A percentile compares a stretch with the other conserved stretches of the same genome.
Evolutionary conservation across 2,888 invertebrate species (phyloP).

Genomic region (Eudasyphora cyanicolor): DNA sequence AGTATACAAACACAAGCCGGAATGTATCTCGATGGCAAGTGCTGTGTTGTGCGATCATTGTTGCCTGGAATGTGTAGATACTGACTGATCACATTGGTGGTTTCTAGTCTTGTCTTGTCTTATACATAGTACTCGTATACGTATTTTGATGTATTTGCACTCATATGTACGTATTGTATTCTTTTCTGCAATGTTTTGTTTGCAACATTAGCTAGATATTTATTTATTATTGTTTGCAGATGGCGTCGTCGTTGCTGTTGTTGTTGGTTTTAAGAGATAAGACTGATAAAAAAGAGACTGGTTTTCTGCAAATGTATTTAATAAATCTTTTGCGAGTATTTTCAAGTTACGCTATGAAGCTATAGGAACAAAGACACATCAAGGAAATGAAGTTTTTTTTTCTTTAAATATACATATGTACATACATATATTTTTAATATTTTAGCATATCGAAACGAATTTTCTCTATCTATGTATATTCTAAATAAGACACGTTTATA

Average conservation of each 20-base stretch:
- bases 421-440: slow-evolving; percentile 26
- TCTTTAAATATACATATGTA: no score
- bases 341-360: slow-evolving; percentile 30
- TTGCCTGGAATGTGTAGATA: no score
- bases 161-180: neutral
- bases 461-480: no score
- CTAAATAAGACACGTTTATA: no score
- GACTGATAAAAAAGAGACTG: slow-evolving; percentile 1
- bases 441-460: no score
- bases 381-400: neutral
- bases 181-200: neutral
- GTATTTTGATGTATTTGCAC: no score
- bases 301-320: neutral
- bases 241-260: neutral
- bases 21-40: neutral
- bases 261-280: slow-evolving; percentile 18
- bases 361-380: neutral
- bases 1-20: neutral
- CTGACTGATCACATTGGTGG: no score
- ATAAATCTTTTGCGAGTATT: slow-evolving; percentile 30
- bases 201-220: neutral
- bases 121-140: no score
- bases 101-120: neutral
- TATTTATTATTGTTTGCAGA: neutral
- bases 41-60: neutral